These are phyloP conservation scores for Hemicrepidius hirtus DNA, from an alignment of 2,888 invertebrate genomes.

Conservation along the genomic window DNA sequence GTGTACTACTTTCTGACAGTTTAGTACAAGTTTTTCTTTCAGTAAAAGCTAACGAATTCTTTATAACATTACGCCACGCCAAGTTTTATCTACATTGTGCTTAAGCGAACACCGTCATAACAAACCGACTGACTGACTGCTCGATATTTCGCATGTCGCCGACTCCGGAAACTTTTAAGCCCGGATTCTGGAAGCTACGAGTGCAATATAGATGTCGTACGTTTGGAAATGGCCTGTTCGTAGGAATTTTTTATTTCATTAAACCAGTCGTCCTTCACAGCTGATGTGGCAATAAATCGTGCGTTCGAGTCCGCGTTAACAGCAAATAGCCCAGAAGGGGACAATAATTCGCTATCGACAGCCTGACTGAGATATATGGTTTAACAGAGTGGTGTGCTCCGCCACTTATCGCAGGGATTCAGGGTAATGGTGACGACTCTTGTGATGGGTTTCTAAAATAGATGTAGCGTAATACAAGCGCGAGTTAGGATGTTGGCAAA, in stretches of 20 bases:
- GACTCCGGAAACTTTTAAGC: constrained; percentile 31
- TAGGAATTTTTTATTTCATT: constrained; percentile 61
- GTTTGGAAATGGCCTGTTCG: constrained; percentile 50
- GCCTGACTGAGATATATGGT: constrained; percentile 66
- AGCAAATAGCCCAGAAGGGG: constrained; percentile 69
- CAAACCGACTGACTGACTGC: constrained; percentile 20
- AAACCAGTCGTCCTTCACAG: constrained; percentile 62
- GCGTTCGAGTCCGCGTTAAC: constrained; percentile 68
- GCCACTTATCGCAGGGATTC: constrained; percentile 57
- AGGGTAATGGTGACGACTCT: constrained; percentile 59
- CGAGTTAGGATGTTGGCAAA: constrained; percentile 1
- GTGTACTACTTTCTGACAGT: constrained; percentile 17
- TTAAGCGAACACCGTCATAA: constrained; percentile 22
- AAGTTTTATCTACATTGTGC: constrained; percentile 22
- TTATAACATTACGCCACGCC: background rate
- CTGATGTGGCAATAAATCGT: constrained; percentile 67
- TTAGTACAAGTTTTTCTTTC: constrained; percentile 31
- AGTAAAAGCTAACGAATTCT: constrained; percentile 26
- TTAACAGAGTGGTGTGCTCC: constrained; percentile 48
- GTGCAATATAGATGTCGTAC: constrained; percentile 43
- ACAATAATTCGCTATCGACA: constrained; percentile 67
- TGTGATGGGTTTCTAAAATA: constrained; percentile 54
- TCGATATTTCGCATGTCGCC: constrained; percentile 30
- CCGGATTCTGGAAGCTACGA: constrained; percentile 25
- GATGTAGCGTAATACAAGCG: constrained; percentile 42